phyloP scores from a whole-genome alignment of 2,113 vertebrate species.

The Gila orcuttii region DNA sequence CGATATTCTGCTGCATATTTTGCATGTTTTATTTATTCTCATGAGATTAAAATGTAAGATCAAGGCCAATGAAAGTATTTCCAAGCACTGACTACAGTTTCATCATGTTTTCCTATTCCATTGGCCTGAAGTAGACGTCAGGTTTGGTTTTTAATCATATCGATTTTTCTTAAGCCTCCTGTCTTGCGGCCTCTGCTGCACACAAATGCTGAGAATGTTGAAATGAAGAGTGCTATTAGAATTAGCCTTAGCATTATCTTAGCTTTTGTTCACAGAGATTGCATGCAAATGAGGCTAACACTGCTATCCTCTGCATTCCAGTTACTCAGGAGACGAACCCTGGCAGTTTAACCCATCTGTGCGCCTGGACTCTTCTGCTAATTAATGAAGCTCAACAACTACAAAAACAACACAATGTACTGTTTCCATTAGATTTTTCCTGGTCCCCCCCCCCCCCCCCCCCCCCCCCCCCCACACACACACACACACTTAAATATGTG shows the following conservation, averaged over 20 bases:
- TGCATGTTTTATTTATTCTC: background rate
- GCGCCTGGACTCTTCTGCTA: slow-evolving; percentile 55
- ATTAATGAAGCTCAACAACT: slow-evolving; percentile 54
- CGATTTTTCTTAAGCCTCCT: slow-evolving; percentile 56
- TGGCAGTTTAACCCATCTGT: slow-evolving; percentile 58
- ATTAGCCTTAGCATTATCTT: slow-evolving; percentile 59
- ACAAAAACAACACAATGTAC: slow-evolving; percentile 34
- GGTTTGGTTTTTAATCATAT: slow-evolving; percentile 54
- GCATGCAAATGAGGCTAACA: slow-evolving; percentile 53
- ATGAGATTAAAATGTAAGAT: slow-evolving; percentile 4
- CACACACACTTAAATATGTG: background rate
- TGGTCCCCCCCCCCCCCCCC: no score
- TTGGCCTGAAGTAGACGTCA: slow-evolving; percentile 55
- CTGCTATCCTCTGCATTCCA: slow-evolving; percentile 39
- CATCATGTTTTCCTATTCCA: slow-evolving; percentile 44
- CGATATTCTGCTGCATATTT: background rate
- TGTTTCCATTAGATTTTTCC: slow-evolving; percentile 16
- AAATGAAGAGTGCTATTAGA: slow-evolving; percentile 56
- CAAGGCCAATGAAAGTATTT: background rate
- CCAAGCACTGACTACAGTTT: slow-evolving; percentile 40
- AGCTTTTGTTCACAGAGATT: slow-evolving; percentile 57
- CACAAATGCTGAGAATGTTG: slow-evolving; percentile 55
- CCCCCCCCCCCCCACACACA: no score
- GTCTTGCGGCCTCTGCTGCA: slow-evolving; percentile 42
- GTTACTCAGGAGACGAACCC: slow-evolving; percentile 55